These are phyloP conservation scores for Ceratitis capitata DNA, from an alignment of 1,140 invertebrate genomes.

Conservation along the genomic window DNA sequence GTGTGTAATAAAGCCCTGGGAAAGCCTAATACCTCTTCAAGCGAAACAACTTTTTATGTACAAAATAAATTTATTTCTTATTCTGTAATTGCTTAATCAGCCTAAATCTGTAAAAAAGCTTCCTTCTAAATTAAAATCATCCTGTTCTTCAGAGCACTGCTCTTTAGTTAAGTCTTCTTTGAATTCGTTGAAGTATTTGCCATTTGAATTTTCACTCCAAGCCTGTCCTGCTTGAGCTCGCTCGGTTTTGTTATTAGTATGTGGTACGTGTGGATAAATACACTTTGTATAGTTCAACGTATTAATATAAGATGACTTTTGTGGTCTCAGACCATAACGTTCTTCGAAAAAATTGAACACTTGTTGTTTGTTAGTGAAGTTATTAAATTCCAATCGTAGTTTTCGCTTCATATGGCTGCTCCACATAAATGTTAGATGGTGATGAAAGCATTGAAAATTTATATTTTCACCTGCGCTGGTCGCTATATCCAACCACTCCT, in stretches of 20 bases:
- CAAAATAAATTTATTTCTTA: too few relatives aligned
- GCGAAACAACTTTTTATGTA: too few relatives aligned
- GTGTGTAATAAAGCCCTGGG: too few relatives aligned
- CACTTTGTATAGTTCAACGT: conserved; percentile 50
- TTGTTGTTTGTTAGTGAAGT: conserved; percentile 73
- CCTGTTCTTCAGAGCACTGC: background rate
- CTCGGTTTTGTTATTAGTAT: conserved; percentile 46
- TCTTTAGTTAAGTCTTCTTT: background rate
- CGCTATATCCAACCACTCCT: conserved; percentile 86
- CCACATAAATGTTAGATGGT: conserved; percentile 94
- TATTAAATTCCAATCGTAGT: conserved; percentile 82
- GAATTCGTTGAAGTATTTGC: conserved; percentile 59
- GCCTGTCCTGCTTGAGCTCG: conserved; percentile 44
- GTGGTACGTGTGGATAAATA: conserved; percentile 49
- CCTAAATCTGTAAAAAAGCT: conserved; percentile 40
- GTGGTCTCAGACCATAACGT: conserved; percentile 48
- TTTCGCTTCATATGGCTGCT: conserved; percentile 79
- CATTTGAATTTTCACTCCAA: conserved; percentile 53
- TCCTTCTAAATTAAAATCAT: conserved; percentile 38
- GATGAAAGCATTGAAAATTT: conserved; percentile 86
- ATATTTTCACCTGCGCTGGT: conserved; percentile 67
- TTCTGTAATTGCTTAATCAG: background rate
- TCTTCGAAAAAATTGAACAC: conserved; percentile 76
- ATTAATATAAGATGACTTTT: background rate
- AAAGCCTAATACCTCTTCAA: too few relatives aligned